Base-by-base conservation (phyloP, 2,888 invertebrate species). In the Noctua janthe region DNA sequence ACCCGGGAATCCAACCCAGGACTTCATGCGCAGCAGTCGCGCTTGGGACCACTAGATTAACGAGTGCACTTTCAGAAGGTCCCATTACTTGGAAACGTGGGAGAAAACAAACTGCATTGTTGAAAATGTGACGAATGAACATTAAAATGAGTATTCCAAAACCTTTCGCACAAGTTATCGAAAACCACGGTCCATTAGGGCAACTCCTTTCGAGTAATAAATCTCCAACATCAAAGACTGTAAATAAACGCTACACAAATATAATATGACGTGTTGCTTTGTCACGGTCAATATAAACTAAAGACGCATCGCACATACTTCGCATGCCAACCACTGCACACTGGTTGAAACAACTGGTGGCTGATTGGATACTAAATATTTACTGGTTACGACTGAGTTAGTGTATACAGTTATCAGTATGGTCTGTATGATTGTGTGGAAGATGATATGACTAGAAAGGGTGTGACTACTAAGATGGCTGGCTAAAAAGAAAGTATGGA, bases 321-420 rank as follows among this genome's bases (percentile, higher is more conserved):
- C 54, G 69, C 17, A 76, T 82, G 83, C 81, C 81, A 81, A 81
- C 59, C 59, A 49, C 23, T 82, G 10, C 54, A 75, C 59, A 56
- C 23, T 56, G 23, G 29, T 20, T 20, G 47, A 51, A 47, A 82
- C 51, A 54, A 76, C 35, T 74, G n/a, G 59, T 43, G 23, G 43
- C 54, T 56, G 74, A 75, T 81, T 82, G 76, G 47, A 35, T 69
- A 39, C 76, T 82, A 81, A 81, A 82, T 76, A 29, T 76, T 76
- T 82, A 47, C n/a, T 82, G 43, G 69, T 69, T 47, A 43, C 62
- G 35, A 69, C 35, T 82, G 76, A 82, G 56, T n/a, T 47, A 35
- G 35, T 39, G 8, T 23, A 10, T 56, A 29, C 6, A 11, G n/a
- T n/a, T 70, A 70, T 20, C 29, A 17, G 10, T 49, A 47, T 29